Evolutionary conservation across 2,113 vertebrate species (phyloP).

Genomic region (Cyanoramphus novaezelandiae): DNA sequence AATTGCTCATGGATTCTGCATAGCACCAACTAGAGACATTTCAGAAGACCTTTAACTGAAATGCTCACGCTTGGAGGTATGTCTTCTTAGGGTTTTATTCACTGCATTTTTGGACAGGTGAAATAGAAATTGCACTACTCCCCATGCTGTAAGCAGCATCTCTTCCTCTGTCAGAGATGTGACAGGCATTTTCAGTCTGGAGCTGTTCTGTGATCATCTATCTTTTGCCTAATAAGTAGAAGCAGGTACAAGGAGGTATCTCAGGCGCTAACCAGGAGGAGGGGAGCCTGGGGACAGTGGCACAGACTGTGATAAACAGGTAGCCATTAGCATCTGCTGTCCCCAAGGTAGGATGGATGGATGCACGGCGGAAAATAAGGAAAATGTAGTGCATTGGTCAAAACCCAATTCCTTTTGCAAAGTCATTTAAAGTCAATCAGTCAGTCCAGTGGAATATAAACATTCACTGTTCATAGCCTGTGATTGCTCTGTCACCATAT

Average conservation of each 20-base stretch:
- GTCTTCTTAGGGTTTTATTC: background rate
- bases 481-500: background rate
- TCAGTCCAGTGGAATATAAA: background rate
- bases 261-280: background rate
- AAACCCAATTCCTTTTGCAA: background rate
- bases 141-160: background rate
- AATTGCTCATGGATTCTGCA: background rate
- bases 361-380: background rate
- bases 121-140: background rate
- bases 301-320: rapidly evolving
- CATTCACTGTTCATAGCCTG: background rate
- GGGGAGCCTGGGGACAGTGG: rapidly evolving
- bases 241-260: background rate
- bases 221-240: background rate
- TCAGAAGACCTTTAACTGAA: background rate
- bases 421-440: background rate
- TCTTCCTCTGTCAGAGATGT: background rate
- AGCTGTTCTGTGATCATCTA: background rate
- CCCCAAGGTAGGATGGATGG: background rate
- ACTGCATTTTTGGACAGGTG: background rate
- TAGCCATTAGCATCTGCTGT: background rate
- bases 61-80: background rate
- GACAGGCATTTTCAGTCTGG: background rate
- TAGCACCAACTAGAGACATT: background rate
- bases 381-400: background rate